Percentiles rank a stretch among this genome's conserved stretches.
Evolutionary conservation across 2,113 vertebrate genomes (phyloP).

Genomic region (Zosterops japonicus): DNA sequence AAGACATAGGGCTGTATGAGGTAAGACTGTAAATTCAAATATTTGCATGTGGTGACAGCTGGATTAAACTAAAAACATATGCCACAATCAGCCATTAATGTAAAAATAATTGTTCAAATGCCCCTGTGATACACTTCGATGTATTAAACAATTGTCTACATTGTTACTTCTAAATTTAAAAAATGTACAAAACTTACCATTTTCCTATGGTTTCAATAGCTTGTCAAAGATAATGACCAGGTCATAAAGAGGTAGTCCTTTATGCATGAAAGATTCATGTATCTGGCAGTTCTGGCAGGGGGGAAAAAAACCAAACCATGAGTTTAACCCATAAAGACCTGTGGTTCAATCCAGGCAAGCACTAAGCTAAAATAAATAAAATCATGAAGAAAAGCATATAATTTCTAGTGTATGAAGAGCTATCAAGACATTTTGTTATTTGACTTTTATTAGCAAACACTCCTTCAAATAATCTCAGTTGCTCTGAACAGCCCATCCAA

Average conservation of each 20-base stretch:
- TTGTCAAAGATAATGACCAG: not conserved
- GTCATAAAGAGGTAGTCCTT: not conserved
- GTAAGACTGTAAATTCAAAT: not conserved
- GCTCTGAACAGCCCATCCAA: not conserved
- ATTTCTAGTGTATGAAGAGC: not conserved
- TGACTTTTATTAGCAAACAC: not conserved
- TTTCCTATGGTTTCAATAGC: slow-evolving; percentile 12
- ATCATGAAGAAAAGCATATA: not conserved
- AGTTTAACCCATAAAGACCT: not conserved
- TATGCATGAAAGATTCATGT: not conserved
- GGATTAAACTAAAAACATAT: not conserved
- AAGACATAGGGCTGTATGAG: not conserved
- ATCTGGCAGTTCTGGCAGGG: not conserved
- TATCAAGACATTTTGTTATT: not conserved
- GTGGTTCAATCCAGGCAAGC: not conserved
- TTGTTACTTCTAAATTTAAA: not conserved
- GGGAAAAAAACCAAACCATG: not conserved
- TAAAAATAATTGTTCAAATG: not conserved
- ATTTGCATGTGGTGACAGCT: not conserved
- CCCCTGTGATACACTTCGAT: not conserved
- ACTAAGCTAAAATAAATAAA: not conserved
- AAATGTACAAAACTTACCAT: slow-evolving; percentile 1
- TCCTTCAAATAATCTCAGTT: not conserved
- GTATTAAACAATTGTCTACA: not conserved
- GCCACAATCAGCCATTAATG: not conserved